Percentiles rank a stretch among this genome's conserved stretches.
phyloP scores from a whole-genome alignment of 2,888 invertebrate species.

The Lapara coniferarum region DNA sequence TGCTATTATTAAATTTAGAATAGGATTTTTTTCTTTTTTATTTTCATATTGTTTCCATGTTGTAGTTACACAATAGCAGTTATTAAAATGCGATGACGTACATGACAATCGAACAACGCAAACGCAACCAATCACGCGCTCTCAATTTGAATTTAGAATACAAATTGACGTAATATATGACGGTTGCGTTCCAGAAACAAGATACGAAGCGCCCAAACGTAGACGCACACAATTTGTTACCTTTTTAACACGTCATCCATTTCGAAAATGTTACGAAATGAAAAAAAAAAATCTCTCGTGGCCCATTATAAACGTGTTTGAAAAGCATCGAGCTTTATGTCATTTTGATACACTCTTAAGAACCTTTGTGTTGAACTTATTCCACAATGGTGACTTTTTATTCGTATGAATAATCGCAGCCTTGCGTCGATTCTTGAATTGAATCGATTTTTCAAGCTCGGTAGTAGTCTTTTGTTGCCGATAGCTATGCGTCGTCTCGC shows the following conservation, averaged over 20 bases:
- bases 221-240: conserved; percentile 67
- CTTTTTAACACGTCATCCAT: conserved; percentile 83
- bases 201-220: conserved; percentile 47
- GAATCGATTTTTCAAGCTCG: conserved; percentile 82
- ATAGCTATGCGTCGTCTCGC: conserved; percentile 62
- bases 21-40: not conserved
- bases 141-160: conserved; percentile 56
- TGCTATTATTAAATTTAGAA: not conserved
- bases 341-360: conserved; percentile 81
- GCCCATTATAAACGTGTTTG: conserved; percentile 75
- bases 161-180: conserved; percentile 65
- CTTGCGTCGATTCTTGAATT: conserved; percentile 75
- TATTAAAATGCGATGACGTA: conserved; percentile 17
- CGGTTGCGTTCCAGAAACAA: conserved; percentile 60
- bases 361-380: conserved; percentile 70
- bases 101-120: conserved; percentile 25
- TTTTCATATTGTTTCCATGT: not conserved
- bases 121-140: conserved; percentile 28
- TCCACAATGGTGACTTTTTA: conserved; percentile 68
- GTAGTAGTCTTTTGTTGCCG: conserved; percentile 77
- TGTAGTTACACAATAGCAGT: conserved; percentile 6
- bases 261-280: conserved; percentile 62
- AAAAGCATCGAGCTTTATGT: conserved; percentile 79
- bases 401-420: conserved; percentile 58
- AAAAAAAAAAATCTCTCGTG: conserved; percentile 69